Conservation (phyloP, 2,113 vertebrate genomes). For the human (Homo sapiens) region DNA sequence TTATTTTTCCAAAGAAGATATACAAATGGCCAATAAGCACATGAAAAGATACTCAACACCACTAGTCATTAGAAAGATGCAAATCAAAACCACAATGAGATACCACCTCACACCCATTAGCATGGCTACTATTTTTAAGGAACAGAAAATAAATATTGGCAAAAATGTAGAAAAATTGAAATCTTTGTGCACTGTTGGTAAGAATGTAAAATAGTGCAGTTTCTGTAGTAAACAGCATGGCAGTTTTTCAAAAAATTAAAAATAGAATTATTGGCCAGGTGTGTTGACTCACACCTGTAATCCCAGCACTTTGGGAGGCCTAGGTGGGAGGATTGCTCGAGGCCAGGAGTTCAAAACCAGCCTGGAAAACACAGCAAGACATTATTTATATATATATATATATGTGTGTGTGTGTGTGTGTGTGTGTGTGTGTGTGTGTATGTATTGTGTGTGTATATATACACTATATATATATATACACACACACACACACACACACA, state of each 20-base stretch:
- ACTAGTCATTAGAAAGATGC: not conserved
- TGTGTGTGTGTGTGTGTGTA: no score
- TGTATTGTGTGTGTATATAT: no score
- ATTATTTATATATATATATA: no score
- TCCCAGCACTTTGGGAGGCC: no score
- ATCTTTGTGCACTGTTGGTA: not conserved
- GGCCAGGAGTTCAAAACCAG: no score
- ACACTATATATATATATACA: no score
- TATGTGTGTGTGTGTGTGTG: no score
- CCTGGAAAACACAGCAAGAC: no score
- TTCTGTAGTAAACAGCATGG: not conserved
- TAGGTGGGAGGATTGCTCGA: no score
- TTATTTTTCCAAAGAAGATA: not conserved
- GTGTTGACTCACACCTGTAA: no score
- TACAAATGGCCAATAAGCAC: not conserved
- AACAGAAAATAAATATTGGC: not conserved
- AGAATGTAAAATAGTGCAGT: not conserved
- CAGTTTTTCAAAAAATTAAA: not conserved
- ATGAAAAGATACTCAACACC: not conserved
- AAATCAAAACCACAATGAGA: not conserved
- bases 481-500: not conserved
- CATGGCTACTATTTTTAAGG: not conserved
- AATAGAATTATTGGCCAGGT: not conserved
- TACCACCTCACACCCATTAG: not conserved
- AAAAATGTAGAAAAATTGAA: not conserved